Conservation (phyloP, 2,113 vertebrate species). For the Physeter macrocephalus region DNA sequence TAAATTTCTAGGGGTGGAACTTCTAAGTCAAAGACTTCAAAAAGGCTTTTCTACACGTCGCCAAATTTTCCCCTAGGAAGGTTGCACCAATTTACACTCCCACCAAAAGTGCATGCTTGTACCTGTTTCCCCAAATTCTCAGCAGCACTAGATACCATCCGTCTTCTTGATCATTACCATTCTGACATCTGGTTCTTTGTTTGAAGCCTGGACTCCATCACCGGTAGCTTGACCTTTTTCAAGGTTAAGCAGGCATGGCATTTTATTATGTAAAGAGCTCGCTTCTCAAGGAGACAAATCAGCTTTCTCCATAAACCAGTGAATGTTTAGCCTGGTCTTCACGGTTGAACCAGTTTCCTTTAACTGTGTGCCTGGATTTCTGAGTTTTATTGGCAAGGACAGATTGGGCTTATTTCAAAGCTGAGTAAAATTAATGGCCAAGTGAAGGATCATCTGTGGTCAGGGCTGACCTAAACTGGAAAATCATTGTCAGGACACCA, state of each 20-base stretch:
- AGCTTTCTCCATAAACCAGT: neutral
- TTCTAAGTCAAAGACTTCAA: neutral
- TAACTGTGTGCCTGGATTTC: neutral
- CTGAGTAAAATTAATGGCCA: neutral
- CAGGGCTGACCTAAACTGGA: neutral
- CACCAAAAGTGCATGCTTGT: neutral
- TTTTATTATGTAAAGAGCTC: neutral
- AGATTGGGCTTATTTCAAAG: neutral
- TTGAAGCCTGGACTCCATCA: neutral
- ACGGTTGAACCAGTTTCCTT: neutral
- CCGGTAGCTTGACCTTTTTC: neutral
- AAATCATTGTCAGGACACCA: neutral
- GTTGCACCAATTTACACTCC: neutral
- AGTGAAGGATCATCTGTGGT: neutral
- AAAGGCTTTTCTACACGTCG: neutral
- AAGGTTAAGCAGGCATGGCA: neutral
- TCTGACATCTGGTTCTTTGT: neutral
- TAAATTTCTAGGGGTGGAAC: neutral
- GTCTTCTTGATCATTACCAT: neutral
- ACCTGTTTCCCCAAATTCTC: neutral
- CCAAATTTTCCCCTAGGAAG: neutral
- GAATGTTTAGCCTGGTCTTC: neutral
- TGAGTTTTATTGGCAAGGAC: neutral
- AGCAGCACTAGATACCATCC: neutral
- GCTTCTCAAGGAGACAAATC: neutral